Percentiles rank a stretch among this genome's conserved stretches.
Evolutionary conservation across 2,113 vertebrate species (phyloP).

Genomic region (Oxyruncus cristatus): DNA sequence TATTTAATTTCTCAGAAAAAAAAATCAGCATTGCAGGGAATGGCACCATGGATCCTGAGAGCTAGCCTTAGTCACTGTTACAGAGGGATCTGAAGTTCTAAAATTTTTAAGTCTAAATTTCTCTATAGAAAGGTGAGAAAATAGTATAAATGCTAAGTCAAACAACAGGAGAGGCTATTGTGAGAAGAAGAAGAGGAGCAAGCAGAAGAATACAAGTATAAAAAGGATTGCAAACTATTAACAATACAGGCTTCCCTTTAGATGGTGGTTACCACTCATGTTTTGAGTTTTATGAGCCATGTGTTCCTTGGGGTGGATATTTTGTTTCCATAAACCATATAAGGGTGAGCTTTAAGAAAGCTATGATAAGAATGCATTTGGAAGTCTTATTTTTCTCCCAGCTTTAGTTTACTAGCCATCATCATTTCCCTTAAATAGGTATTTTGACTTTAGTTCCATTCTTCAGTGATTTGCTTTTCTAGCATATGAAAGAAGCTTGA

Average conservation of each 20-base stretch:
- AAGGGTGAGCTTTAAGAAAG: constrained; percentile 39
- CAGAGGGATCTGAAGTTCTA: neutral
- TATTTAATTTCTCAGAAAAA: neutral
- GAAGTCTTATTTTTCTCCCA: constrained; percentile 4
- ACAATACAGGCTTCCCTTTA: neutral
- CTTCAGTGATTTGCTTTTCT: neutral
- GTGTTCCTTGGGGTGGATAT: neutral
- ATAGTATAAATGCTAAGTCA: neutral
- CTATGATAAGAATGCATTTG: constrained; percentile 22
- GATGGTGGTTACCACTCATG: neutral
- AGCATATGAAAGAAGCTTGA: neutral
- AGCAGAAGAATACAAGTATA: neutral
- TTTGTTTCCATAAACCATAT: constrained; percentile 35
- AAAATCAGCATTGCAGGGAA: neutral
- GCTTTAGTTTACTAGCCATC: neutral
- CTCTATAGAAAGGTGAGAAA: neutral
- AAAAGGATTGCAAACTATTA: neutral
- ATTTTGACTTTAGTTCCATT: neutral
- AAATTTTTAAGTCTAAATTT: neutral
- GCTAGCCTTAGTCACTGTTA: neutral
- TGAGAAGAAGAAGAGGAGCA: neutral
- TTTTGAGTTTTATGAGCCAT: constrained; percentile 6
- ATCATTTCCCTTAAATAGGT: constrained; percentile 17
- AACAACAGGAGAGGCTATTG: neutral
- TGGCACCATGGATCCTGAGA: neutral